These are phyloP conservation scores for Ips nitidus DNA, from an alignment of 1,140 invertebrate species.

Conservation along the genomic window DNA sequence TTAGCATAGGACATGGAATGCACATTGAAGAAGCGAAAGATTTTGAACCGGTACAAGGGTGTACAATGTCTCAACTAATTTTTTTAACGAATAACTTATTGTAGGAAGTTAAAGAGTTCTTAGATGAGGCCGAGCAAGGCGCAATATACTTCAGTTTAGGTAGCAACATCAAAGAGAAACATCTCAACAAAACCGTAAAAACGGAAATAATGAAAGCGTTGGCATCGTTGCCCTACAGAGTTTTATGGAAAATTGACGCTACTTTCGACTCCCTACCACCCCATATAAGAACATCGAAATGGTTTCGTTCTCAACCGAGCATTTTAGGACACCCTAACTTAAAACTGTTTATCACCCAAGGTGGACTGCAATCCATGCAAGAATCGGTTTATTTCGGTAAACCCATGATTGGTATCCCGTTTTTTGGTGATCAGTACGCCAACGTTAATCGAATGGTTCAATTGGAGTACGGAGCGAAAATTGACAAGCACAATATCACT, in stretches of 20 bases:
- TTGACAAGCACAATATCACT: slow-evolving; percentile 39
- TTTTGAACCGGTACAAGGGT: too few species aligned
- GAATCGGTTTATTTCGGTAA: slow-evolving; percentile 55
- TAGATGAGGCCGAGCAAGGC: slow-evolving; percentile 54
- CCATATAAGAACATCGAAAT: background rate
- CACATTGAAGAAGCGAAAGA: slow-evolving; percentile 46
- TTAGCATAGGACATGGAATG: slow-evolving; percentile 56
- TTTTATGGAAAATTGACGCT: slow-evolving; percentile 64
- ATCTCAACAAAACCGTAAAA: slow-evolving; percentile 39
- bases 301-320: slow-evolving; percentile 6
- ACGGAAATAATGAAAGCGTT: slow-evolving; percentile 51
- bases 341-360: slow-evolving; percentile 57
- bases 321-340: slow-evolving; percentile 51
- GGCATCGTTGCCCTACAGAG: slow-evolving; percentile 55
- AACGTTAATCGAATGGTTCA: slow-evolving; percentile 45
- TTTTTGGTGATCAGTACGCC: slow-evolving; percentile 50
- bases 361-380: slow-evolving; percentile 56
- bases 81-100: background rate
- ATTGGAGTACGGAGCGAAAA: slow-evolving; percentile 45
- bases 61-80: too few species aligned
- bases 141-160: slow-evolving; percentile 61
- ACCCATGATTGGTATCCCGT: slow-evolving; percentile 57
- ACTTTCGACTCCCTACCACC: background rate
- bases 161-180: slow-evolving; percentile 49
- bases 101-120: slow-evolving; percentile 32